Evolutionary conservation across 1,140 invertebrate species (phyloP), one percentile per base, ranked within the genome.

Genomic region (Mycetomoellerius zeteki): DNA sequence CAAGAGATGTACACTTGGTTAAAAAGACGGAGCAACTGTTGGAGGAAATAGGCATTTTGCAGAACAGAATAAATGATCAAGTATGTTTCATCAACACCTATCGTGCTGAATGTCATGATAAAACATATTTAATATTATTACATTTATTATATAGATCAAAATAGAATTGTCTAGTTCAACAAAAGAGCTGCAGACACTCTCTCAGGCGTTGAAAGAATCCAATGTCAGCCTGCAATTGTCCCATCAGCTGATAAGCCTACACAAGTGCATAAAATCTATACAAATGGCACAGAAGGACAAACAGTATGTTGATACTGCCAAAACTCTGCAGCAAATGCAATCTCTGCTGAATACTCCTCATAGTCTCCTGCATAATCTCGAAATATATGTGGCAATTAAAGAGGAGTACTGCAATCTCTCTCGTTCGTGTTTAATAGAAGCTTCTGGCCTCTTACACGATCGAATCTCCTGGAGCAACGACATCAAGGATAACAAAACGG

Each of bases 141-240:
- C 90, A 58, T 24, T 81, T 52, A 33, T 73, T 47, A 37, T 24
- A 58, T 91, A 96, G 93, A 95, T 96, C n/a, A 96, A 96, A 92
- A 94, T 96, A 72, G 96, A 97, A 90, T 93, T 97, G 62, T 90
- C 95, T 6, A 95, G 95, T 78, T 96, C 96, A 0, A 95, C 96
- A 12, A 95, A 96, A 65, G 96, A 96, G 89, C 93, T 97, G 85
- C 93, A 96, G 72, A 93, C 93, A 86, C 92, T 97, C 37, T 94
- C 95, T 10, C 93, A 95, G 77, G 95, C 96, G 64, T 91, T 97
- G 52, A 93, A 96, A 87, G 95, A 95, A 75, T 94, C 96, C 0
- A 95, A 96, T 30, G 95, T 96, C 89, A 94, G 95, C 85, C 75
- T 96, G 10, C 93, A 95, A 43, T 93, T 97, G 64, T 94, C 96